These are phyloP conservation scores for Rhysida immarginata DNA, from an alignment of 1,140 invertebrate species.

Conservation along the genomic window DNA sequence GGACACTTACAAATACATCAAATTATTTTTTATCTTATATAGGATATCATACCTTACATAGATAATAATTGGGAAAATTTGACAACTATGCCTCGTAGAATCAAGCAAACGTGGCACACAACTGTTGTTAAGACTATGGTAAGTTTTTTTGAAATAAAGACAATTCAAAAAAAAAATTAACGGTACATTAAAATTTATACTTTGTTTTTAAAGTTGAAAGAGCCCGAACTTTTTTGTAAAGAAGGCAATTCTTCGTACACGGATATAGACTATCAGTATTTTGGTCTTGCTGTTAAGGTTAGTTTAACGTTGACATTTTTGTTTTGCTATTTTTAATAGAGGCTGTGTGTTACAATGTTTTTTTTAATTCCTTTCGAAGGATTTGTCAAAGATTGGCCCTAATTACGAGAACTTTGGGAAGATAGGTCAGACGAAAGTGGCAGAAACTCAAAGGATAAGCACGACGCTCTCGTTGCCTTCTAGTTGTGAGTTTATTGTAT, in stretches of 20 bases:
- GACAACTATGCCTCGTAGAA: slow-evolving; percentile 77
- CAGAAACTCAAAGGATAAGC: neutral
- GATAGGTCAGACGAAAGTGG: slow-evolving; percentile 9
- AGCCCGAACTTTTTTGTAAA: slow-evolving; percentile 25
- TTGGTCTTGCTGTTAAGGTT: slow-evolving; percentile 27
- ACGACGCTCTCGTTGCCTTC: neutral
- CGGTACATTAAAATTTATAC: neutral
- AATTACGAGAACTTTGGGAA: slow-evolving; percentile 22
- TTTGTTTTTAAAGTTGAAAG: slow-evolving; percentile 25
- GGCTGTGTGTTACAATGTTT: neutral
- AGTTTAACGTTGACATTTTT: too few relatives aligned
- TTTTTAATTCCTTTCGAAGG: slow-evolving; percentile 14
- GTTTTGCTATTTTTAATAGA: neutral
- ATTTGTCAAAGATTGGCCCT: slow-evolving; percentile 27
- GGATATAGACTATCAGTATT: slow-evolving; percentile 22
- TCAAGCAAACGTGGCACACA: slow-evolving; percentile 79
- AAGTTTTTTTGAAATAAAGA: slow-evolving; percentile 7
- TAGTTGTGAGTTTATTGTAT: neutral
- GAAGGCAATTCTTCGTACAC: slow-evolving; percentile 2
- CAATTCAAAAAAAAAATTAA: neutral
- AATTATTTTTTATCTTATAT: slow-evolving; percentile 59
- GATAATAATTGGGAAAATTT: slow-evolving; percentile 93
- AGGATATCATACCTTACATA: slow-evolving; percentile 92
- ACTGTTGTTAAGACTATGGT: slow-evolving; percentile 39
- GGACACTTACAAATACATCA: slow-evolving; percentile 29